Base-by-base conservation (phyloP, 2,113 vertebrate genomes). In the Porphyrio hochstetteri region DNA sequence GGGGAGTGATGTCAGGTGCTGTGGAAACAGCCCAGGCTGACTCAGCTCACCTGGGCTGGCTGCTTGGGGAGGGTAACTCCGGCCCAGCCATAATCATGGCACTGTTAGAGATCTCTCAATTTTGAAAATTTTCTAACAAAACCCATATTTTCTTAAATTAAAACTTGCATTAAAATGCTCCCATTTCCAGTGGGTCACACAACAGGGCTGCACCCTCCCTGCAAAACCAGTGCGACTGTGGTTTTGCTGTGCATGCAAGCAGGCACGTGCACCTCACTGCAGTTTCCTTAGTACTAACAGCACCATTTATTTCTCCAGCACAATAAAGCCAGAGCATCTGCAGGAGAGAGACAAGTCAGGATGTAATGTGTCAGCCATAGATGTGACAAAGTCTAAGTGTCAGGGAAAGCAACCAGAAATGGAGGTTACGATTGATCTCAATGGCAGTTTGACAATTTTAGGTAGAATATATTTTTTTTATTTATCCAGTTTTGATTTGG, bases 181-280 rank as follows among this genome's bases (percentile, higher is more conserved):
- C 42, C 13, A 1, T 46, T 85, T 52, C 29, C n/a, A 75, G 29
- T 12, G 8, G 24, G 8, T 64, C 67, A 33, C 7, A 0, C 31
- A 29, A 24, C 10, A 40, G n/a, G n/a, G 40, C 48, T 7, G 5
- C 4, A n/a, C 46, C 8, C 25, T 59, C 16, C 0, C 88, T 24
- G 31, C 4, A 4, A 10, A n/a, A 46, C 15, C 19, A 6, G 21
- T 2, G 8, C 3, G 2, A 27, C 16, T 46, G 27, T 36, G 10
- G 17, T 28, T 70, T 78, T 59, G 19, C 74, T 52, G 14, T 53
- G 42, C 7, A 2, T 74, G 59, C 61, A 5, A 3, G 10, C 31
- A 50, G 59, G 44, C 38, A 28, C 2, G 0, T 29, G 40, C 19
- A 4, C 53, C 56, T 2, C 36, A 2, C 2, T 40, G 57, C 46